Base-by-base conservation (phyloP, 2,888 invertebrate genomes). In the Falcaria lacertinaria region DNA sequence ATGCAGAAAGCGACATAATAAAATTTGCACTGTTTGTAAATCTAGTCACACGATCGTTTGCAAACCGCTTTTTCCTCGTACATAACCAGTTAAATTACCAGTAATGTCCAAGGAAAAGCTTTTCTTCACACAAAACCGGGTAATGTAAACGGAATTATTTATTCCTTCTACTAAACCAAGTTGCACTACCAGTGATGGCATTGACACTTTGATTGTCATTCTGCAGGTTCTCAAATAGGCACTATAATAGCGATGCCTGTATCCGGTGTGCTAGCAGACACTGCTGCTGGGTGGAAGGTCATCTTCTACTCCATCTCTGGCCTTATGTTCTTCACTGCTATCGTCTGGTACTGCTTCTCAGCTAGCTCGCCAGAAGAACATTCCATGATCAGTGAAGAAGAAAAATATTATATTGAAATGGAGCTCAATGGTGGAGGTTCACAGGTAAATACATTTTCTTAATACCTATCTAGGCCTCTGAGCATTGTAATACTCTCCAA, bases 201-300 rank as follows among this genome's bases (percentile, higher is more conserved):
- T n/a, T n/a, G n/a, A 19, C 22, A 11, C n/a, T 32, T 33, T 33
- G 14, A 3, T 36, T 35, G 8, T 39, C 14, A 13, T 11, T 41
- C 75, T 56, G 36, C 90, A 70, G 94, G 94, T 0, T 81, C 91
- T 2, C 92, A 92, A 68, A 78, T 94, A 4, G 95, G 95, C 0
- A 93, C 93, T 0, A 92, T 94, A 0, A 72, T 94, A 15, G 90
- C 92, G 0, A 85, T 94, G 83, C 92, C 93, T 0, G 71, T 92
- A 33, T 92, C 93, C 1, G 95, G 95, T 0, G 41, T 89, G 0
- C 74, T 95, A 2, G 91, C 93, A 0, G 90, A 80, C 1, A 84
- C 86, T 0, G 62, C 51, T 0, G 61, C 89, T 33, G 94, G 94
- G 1, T 94, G 94, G 94, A 92, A 92, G 32, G 89, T 92, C 44